A percentile compares a stretch with the other conserved stretches of the same genome.
phyloP scores from a whole-genome alignment of 2,797 vertebrate genomes.

The Macrochelys suwanniensis region DNA sequence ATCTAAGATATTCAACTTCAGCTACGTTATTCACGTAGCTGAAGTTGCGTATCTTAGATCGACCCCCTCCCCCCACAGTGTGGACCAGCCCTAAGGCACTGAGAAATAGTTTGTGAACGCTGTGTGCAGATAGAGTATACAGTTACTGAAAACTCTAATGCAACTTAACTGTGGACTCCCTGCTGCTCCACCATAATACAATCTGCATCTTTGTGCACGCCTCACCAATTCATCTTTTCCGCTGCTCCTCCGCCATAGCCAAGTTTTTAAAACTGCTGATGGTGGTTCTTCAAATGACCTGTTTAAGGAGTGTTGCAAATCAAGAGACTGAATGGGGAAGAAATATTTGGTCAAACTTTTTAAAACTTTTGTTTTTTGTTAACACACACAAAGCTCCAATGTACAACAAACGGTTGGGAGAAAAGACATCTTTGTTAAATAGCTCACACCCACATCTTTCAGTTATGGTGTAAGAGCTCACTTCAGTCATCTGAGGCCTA shows the following conservation, averaged over 20 bases:
- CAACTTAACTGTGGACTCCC: rapidly evolving
- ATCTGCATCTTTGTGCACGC: neutral
- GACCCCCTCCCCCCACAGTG: too few species aligned
- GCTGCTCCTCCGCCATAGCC: rapidly evolving
- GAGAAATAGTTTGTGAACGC: neutral
- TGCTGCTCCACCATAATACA: neutral
- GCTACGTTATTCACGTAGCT: too few species aligned
- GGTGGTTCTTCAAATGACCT: neutral
- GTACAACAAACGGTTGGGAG: neutral
- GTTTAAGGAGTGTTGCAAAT: neutral
- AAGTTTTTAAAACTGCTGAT: neutral
- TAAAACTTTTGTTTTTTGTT: neutral
- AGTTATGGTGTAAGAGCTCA: neutral
- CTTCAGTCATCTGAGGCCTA: neutral
- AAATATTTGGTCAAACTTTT: neutral
- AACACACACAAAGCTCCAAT: neutral
- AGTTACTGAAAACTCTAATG: neutral
- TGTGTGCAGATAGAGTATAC: neutral
- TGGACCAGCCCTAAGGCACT: neutral
- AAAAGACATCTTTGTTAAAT: neutral
- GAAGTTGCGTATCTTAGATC: too few species aligned
- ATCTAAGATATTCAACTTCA: too few species aligned
- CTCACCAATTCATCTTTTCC: neutral
- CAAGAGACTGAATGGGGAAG: neutral
- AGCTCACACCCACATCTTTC: neutral